A percentile compares a stretch with the other conserved stretches of the same genome.
Evolutionary conservation across 2,113 vertebrate species (phyloP).

Genomic region (Scomber japonicus): DNA sequence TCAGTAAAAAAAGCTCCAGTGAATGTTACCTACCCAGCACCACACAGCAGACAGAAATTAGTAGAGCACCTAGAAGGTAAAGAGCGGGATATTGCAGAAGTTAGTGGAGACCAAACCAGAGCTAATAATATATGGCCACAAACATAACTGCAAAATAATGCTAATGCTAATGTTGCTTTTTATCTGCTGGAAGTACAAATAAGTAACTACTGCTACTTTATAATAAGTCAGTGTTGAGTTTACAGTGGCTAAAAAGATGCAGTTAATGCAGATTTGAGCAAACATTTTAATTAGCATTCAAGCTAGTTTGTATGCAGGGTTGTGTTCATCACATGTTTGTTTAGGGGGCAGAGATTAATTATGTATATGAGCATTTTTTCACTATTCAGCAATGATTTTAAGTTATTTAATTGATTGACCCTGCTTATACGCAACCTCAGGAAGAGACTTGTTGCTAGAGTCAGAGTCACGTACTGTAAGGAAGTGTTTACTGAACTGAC

Average conservation of each 20-base stretch:
- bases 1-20: too few relatives aligned
- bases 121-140: not conserved
- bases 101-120: too few relatives aligned
- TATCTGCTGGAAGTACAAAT: not conserved
- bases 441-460: not conserved
- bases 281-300: too few relatives aligned
- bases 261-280: too few relatives aligned
- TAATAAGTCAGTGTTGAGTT: not conserved
- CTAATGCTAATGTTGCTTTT: not conserved
- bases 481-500: too few relatives aligned
- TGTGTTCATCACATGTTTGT: not conserved
- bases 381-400: not conserved
- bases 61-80: not conserved
- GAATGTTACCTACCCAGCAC: too few relatives aligned
- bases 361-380: not conserved
- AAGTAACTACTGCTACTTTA: not conserved
- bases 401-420: not conserved
- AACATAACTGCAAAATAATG: not conserved
- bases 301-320: not conserved
- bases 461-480: not conserved
- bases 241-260: too few relatives aligned
- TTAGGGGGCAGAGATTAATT: too few relatives aligned
- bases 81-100: not conserved
- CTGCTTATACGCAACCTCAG: too few relatives aligned
- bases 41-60: too few relatives aligned